Percentiles rank a stretch among this genome's conserved stretches.
phyloP scores from a whole-genome alignment of 2,113 vertebrate species.

The Monarcha castaneiventris region DNA sequence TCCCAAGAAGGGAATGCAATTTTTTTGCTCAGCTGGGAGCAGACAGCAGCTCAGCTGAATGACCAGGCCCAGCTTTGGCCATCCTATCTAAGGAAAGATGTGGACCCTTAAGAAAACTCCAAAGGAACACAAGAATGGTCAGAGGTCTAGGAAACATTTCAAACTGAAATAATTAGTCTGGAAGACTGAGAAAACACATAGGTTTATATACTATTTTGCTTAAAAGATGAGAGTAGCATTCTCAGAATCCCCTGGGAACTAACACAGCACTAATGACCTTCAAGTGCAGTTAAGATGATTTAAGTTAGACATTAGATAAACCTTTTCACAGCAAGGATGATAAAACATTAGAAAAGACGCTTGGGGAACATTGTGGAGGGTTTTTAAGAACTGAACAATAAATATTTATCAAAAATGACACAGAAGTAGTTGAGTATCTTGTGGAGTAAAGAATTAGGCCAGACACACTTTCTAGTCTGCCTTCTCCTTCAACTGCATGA shows the following conservation, averaged over 20 bases:
- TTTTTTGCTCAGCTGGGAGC: neutral
- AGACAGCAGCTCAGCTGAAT: neutral
- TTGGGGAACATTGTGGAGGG: neutral
- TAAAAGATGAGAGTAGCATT: neutral
- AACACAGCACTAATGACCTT: neutral
- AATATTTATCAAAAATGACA: neutral
- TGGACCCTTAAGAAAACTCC: neutral
- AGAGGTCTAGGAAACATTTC: neutral
- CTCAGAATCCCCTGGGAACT: neutral
- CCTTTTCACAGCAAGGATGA: neutral
- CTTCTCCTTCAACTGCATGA: neutral
- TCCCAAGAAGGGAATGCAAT: neutral
- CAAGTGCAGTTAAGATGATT: neutral
- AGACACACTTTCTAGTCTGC: neutral
- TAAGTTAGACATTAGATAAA: neutral
- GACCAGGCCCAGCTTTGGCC: neutral
- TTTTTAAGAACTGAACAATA: neutral
- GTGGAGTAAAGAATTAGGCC: neutral
- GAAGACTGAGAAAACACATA: neutral
- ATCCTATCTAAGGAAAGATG: neutral
- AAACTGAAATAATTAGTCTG: neutral
- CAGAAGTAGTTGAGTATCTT: neutral
- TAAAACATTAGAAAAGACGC: neutral
- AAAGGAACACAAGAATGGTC: neutral
- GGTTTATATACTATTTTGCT: neutral